These are phyloP conservation scores for Seriola aureovittata DNA, from an alignment of 2,113 vertebrate genomes.

Conservation along the genomic window DNA sequence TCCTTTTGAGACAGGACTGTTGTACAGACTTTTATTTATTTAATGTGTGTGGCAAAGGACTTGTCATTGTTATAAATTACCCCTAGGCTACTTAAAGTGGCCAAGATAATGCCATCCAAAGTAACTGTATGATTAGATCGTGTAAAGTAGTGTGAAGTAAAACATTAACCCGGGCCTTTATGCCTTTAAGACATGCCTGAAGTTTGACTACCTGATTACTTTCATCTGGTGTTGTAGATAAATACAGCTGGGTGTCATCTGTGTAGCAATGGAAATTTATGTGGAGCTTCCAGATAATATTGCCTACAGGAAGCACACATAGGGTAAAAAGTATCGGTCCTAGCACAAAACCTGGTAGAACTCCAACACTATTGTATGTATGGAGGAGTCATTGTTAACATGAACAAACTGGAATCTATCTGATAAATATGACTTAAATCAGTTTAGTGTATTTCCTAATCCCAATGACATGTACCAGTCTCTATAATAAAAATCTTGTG, in stretches of 20 bases:
- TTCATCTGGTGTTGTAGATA: too few relatives aligned
- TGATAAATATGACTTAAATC: background rate
- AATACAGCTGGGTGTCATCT: too few relatives aligned
- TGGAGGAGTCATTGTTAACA: background rate
- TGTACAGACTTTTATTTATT: too few relatives aligned
- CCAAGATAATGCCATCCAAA: too few relatives aligned
- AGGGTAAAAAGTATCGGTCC: background rate
- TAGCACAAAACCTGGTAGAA: conserved; percentile 2
- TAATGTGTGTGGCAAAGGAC: too few relatives aligned
- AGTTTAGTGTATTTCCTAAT: background rate
- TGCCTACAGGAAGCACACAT: background rate
- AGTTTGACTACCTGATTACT: too few relatives aligned
- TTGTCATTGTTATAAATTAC: too few relatives aligned
- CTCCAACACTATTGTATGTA: background rate
- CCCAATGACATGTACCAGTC: background rate
- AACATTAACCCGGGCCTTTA: too few relatives aligned
- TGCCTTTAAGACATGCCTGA: background rate
- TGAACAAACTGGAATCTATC: background rate
- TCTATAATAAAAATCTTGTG: background rate
- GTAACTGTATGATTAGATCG: too few relatives aligned
- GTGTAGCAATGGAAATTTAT: background rate
- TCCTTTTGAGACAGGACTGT: background rate
- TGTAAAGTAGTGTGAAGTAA: too few relatives aligned
- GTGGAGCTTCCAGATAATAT: background rate
- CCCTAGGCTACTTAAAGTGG: too few relatives aligned